Evolutionary conservation across 2,113 vertebrate species (phyloP).

Genomic region (Tenrec ecaudatus): DNA sequence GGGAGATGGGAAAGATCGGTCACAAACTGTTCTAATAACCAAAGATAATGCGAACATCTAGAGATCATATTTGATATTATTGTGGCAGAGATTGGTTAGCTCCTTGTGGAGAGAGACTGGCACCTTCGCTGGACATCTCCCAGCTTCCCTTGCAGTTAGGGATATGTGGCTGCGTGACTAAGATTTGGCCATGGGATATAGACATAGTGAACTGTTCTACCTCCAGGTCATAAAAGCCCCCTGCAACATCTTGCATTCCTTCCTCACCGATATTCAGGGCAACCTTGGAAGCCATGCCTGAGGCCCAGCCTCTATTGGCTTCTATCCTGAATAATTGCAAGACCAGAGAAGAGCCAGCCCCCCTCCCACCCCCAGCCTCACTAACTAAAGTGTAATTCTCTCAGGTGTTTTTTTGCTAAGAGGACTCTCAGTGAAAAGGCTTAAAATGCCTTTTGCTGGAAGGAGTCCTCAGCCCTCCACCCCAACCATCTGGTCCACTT

Average conservation of each 20-base stretch:
- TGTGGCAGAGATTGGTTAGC: slow-evolving; percentile 15
- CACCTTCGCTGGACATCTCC: not conserved
- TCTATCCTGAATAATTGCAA: slow-evolving; percentile 25
- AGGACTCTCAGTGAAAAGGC: not conserved
- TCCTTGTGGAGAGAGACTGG: not conserved
- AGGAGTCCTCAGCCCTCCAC: not conserved
- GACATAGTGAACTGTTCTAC: slow-evolving; percentile 11
- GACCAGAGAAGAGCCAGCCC: not conserved
- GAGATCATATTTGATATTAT: not conserved
- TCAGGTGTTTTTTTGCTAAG: not conserved
- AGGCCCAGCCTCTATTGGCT: slow-evolving; percentile 24
- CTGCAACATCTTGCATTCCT: not conserved
- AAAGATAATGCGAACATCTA: not conserved
- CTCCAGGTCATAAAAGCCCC: slow-evolving; percentile 6
- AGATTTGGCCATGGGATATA: not conserved
- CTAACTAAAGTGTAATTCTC: too few relatives aligned
- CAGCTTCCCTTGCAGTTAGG: not conserved
- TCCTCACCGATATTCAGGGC: not conserved
- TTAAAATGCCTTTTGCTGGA: not conserved
- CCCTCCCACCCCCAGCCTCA: too few relatives aligned
- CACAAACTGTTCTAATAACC: slow-evolving; percentile 43
- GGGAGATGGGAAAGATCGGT: slow-evolving; percentile 69
- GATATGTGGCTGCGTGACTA: not conserved
- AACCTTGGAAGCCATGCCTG: not conserved
- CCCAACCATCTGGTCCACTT: not conserved